Evolutionary conservation across 2,113 vertebrate species (phyloP).

Genomic region (Etia nguti): DNA sequence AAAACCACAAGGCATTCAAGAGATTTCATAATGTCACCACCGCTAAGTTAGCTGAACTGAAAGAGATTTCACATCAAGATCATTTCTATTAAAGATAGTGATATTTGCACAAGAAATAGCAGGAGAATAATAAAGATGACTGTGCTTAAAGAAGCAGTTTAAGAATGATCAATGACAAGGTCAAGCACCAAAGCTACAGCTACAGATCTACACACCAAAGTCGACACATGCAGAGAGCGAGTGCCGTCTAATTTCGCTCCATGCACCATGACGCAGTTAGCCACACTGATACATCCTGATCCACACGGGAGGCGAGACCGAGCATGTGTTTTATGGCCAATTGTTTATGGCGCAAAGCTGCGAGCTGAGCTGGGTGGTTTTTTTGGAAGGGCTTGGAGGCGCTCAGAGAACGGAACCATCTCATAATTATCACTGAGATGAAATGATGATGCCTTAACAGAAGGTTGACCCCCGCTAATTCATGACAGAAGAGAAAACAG

Average conservation of each 20-base stretch:
- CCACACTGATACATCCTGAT: conserved; percentile 45
- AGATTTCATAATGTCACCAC: conserved; percentile 28
- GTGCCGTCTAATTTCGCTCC: conserved; percentile 45
- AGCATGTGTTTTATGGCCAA: conserved; percentile 60
- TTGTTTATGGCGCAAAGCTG: conserved; percentile 55
- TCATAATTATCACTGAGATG: background rate
- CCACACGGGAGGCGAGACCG: conserved; percentile 32
- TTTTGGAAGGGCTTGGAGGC: background rate
- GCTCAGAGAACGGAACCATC: background rate
- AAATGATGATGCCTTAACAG: background rate
- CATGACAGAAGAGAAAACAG: background rate
- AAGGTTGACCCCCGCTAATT: background rate
- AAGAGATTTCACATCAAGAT: conserved; percentile 4
- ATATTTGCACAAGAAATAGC: conserved; percentile 36
- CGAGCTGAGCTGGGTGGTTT: conserved; percentile 7
- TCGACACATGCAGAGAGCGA: background rate
- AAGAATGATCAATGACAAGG: background rate
- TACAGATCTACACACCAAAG: background rate
- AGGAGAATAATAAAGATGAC: background rate
- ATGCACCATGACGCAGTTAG: conserved; percentile 32
- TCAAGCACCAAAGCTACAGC: background rate
- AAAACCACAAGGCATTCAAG: conserved; percentile 21
- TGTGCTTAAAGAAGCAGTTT: background rate
- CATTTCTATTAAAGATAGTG: conserved; percentile 21
- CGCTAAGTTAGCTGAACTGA: conserved; percentile 23